phyloP scores from a whole-genome alignment of 2,888 invertebrate genomes.

The Chelonus formosanus region DNA sequence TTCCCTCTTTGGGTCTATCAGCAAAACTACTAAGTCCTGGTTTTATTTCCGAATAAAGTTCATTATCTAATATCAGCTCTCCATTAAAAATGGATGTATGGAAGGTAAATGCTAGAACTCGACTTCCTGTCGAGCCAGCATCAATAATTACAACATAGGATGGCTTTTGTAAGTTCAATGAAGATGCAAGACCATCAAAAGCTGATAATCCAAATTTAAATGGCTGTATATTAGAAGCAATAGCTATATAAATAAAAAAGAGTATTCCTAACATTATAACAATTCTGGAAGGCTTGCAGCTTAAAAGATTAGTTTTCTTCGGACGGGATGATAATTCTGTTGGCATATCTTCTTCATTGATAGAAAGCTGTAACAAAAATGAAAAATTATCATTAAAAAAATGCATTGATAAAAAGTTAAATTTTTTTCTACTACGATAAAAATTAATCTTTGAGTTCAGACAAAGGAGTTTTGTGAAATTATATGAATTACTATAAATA shows the following conservation, averaged over 20 bases:
- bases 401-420: too few species aligned
- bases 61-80: constrained; percentile 81
- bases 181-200: constrained; percentile 77
- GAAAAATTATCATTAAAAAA: too few species aligned
- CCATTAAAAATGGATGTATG: constrained; percentile 73
- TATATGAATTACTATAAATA: too few species aligned
- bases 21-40: constrained; percentile 92
- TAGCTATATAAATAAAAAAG: constrained; percentile 55
- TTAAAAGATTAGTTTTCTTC: constrained; percentile 45
- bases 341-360: constrained; percentile 18
- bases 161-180: constrained; percentile 75
- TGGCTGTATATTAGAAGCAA: constrained; percentile 54
- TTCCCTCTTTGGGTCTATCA: constrained; percentile 81
- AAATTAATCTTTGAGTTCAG: too few species aligned
- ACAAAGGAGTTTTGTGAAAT: too few species aligned
- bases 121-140: constrained; percentile 92
- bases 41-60: constrained; percentile 84
- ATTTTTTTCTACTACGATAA: too few species aligned
- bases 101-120: constrained; percentile 85
- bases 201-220: constrained; percentile 62
- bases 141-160: constrained; percentile 90
- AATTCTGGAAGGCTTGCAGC: constrained; percentile 47
- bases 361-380: too few species aligned
- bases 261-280: constrained; percentile 46
- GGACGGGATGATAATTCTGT: constrained; percentile 42